These are phyloP conservation scores for Setipinna tenuifilis DNA, from an alignment of 2,797 vertebrate genomes.

Conservation along the genomic window DNA sequence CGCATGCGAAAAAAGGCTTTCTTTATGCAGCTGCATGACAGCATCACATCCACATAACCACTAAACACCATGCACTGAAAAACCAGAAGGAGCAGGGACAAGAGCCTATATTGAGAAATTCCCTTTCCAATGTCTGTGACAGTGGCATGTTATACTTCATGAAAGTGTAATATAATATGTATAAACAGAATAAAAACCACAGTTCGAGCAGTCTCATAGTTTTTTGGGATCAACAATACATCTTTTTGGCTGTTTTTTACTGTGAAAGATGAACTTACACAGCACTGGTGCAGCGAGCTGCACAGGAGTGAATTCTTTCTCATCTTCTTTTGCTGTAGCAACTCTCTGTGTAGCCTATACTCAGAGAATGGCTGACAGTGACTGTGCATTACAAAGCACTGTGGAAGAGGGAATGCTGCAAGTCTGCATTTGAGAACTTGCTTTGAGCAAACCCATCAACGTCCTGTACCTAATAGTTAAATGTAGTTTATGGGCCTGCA, in stretches of 20 bases:
- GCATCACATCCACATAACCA: background rate
- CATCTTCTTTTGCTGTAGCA: too few species aligned
- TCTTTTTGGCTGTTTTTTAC: background rate
- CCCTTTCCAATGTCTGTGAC: background rate
- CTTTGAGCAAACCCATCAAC: background rate
- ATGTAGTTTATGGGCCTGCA: background rate
- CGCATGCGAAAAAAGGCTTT: background rate
- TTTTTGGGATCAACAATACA: background rate
- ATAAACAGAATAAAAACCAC: too few species aligned
- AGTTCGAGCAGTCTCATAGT: background rate
- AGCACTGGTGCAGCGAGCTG: background rate
- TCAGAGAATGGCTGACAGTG: too few species aligned
- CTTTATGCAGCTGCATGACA: background rate
- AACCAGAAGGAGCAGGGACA: background rate
- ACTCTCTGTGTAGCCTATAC: too few species aligned
- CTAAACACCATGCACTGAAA: slow-evolving; percentile 15
- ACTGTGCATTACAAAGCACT: background rate
- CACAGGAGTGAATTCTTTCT: background rate
- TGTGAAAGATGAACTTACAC: background rate
- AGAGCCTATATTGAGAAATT: background rate
- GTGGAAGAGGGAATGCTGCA: background rate
- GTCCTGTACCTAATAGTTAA: background rate
- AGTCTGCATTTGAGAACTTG: background rate
- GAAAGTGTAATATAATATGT: background rate
- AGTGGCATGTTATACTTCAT: background rate